phyloP scores from a whole-genome alignment of 2,888 invertebrate genomes.

The Ectropis crepuscularia region DNA sequence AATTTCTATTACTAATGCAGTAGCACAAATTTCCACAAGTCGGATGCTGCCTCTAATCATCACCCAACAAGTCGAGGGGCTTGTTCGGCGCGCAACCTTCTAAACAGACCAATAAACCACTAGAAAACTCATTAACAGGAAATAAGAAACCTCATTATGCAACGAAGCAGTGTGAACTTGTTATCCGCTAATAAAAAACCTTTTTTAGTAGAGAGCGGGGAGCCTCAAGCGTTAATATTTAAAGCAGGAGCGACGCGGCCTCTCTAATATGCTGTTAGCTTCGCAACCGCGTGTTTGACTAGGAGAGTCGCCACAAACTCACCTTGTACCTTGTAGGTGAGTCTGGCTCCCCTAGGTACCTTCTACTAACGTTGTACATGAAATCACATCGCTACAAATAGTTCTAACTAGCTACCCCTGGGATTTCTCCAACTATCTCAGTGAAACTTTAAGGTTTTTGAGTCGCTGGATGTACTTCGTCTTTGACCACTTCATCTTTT shows the following conservation, averaged over 20 bases:
- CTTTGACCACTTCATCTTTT: too few relatives aligned
- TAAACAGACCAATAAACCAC: constrained; percentile 56
- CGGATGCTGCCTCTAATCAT: background rate
- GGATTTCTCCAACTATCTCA: too few relatives aligned
- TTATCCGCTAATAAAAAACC: constrained; percentile 74
- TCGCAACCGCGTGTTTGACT: constrained; percentile 60
- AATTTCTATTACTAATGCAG: background rate
- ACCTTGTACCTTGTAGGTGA: constrained; percentile 22
- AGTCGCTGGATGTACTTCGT: too few relatives aligned
- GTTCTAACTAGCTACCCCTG: background rate
- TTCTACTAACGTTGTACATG: background rate
- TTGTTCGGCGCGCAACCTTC: constrained; percentile 36
- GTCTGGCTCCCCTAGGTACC: constrained; percentile 7
- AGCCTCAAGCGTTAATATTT: constrained; percentile 72
- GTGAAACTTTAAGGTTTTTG: too few relatives aligned
- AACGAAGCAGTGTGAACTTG: constrained; percentile 63
- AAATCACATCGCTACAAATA: background rate
- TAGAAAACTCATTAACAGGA: constrained; percentile 67
- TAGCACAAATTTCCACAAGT: background rate
- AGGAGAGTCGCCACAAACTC: constrained; percentile 37
- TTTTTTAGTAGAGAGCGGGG: constrained; percentile 59
- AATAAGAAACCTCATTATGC: constrained; percentile 73
- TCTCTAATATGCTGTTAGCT: constrained; percentile 76
- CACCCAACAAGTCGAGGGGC: background rate
- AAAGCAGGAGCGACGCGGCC: constrained; percentile 67